Percentiles rank a stretch among this genome's conserved stretches.
Conservation (phyloP, 2,888 invertebrate genomes). For the Halictus ligatus region DNA sequence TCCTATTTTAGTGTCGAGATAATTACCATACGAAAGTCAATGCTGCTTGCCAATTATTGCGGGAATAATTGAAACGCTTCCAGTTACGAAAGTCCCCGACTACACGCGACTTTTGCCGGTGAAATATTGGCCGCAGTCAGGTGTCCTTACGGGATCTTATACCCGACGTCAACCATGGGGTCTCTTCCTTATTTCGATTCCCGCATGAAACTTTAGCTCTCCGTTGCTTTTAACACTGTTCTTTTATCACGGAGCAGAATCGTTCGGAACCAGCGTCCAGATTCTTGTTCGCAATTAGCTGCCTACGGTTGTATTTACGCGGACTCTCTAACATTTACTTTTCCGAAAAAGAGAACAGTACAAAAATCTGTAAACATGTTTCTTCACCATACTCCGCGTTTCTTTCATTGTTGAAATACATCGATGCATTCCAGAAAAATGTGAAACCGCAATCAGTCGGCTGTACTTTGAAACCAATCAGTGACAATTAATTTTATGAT, state of each 20-base stretch:
- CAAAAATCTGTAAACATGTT: not conserved
- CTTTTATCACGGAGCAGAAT: not conserved
- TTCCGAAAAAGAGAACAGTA: not conserved
- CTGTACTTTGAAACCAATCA: not conserved
- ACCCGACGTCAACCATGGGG: conserved; percentile 24
- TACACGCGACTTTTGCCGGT: conserved; percentile 37
- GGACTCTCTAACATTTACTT: not conserved
- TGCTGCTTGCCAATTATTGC: conserved; percentile 72
- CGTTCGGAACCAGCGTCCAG: not conserved
- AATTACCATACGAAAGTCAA: conserved; percentile 69
- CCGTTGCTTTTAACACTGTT: not conserved
- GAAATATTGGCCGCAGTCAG: conserved; percentile 44
- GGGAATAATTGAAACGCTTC: conserved; percentile 69
- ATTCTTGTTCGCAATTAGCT: not conserved
- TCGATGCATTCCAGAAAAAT: not conserved
- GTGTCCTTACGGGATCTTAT: conserved; percentile 31
- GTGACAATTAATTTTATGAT: not conserved
- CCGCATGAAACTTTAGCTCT: not conserved
- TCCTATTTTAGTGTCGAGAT: conserved; percentile 62
- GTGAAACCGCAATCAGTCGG: not conserved
- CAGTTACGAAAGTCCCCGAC: conserved; percentile 33
- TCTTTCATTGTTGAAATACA: not conserved
- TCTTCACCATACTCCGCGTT: not conserved
- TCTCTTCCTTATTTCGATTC: conserved; percentile 11
- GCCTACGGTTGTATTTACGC: not conserved